Base-by-base conservation (phyloP, 1,140 invertebrate species). In the Papilio glaucus region DNA sequence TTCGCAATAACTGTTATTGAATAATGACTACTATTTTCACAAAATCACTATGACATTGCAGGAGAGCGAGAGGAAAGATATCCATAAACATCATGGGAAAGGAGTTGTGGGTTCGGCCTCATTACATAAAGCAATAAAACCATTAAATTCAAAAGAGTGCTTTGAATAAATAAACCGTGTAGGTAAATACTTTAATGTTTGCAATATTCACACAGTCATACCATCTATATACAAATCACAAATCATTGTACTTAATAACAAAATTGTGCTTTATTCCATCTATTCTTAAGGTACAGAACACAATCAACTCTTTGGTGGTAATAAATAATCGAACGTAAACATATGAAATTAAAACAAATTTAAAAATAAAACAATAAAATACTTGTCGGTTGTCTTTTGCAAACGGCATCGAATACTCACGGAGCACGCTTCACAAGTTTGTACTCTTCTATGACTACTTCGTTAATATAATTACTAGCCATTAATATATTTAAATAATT, bases 181-280 rank as follows among this genome's bases (percentile, higher is more conserved):
- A 91, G 81, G 85, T 92, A 92, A 92, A 92, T 92, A 92, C 80
- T 92, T 89, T 90, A 92, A 90, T 90, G 85, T 90, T 89, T 88
- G 89, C 85, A 89, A 87, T 92, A 90, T 90, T 88, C 89, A 92
- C 89, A 91, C 89, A 87, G 77, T 90, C 89, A 92, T 91, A 87
- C 87, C 75, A 83, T 76, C 77, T 92, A 89, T 89, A 88, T 92
- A 92, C 90, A 90, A 57, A 82, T 84, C 82, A 86, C 85, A 89
- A 89, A 88, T 83, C 73, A 85, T 86, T 85, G 81, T 83, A 86
- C 83, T 87, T 90, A 89, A 88, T 83, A 92, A 90, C 86, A 85
- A 87, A 92, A 88, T 92, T 92, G 90, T 92, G 90, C 90, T 86
- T 89, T 84, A 78, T 75, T 82, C 77, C 82, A 81, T 81, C 73